Base-by-base conservation (phyloP, 64 coral and sea anemone species). In the Actinia equina region DNA sequence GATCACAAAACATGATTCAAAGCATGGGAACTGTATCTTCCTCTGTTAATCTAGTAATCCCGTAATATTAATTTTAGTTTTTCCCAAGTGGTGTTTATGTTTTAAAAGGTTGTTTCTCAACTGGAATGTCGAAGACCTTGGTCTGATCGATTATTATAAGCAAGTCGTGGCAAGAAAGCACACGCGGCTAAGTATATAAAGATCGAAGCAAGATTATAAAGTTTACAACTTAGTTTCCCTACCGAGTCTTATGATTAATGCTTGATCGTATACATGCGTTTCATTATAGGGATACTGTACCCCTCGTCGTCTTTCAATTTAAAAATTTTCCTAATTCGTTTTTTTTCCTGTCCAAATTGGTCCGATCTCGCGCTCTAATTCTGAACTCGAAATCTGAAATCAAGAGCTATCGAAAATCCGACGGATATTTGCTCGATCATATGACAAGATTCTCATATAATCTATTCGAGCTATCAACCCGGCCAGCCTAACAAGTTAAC, bases 31-130 rank as follows among this genome's bases (percentile, higher is more conserved):
- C 78, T 81, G 78, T 74, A 74, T 81, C 78, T 81, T 52, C 78
- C 19, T 81, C 27, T 81, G 16, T 54, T 91, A 91, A 91, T 91
- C 83, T 62, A 77, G 89, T 91, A 91, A 91, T 84, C 89, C 71
- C 77, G 77, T 91, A 91, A 91, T 91, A 85, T 91, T 91, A 91
- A 85, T 91, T 91, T 82, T 77, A 86, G 71, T 91, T 91, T 81
- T 81, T 79, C 83, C 84, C 65, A 86, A 91, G 49, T 91, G 71
- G 71, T 86, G 83, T 86, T 86, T 80, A 86, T 46, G 57, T 91
- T 91, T 85, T 86, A 59, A 91, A 91, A 91, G 83, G 89, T 90
- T 65, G 67, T 85, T 44, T 37, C 27, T 64, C 41, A 71, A 69
- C 19, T 76, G 77, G 83, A 46, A 86, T 71, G 62, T 55, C 64